Base-by-base conservation (phyloP, 2,113 vertebrate genomes). In the Pluvianellus socialis region DNA sequence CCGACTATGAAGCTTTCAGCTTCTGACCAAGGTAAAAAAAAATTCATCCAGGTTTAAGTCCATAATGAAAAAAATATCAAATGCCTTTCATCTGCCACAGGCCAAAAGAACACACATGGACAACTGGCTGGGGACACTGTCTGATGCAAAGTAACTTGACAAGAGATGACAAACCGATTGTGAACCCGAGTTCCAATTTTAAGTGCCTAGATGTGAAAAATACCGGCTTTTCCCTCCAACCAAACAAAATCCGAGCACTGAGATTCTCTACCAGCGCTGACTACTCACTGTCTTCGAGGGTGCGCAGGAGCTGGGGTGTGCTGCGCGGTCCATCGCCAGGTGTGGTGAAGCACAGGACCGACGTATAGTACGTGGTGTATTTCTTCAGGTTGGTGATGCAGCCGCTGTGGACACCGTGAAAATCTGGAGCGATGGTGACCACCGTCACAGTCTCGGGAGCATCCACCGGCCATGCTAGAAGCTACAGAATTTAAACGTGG, bases 281-380 rank as follows among this genome's bases (percentile, higher is more conserved):
- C 30, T 77, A 99, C 99, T 99, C 97, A 99, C 99, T 98, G 97
- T 99, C 99, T 66, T 99, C 99, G 0, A 99, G 98, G 3, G 99
- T 99, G 97, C 98, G 93, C 77, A 99, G 59, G 23, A 99, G 98
- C 91, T 98, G 98, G 4, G 99, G 98, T 0, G 95, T 9, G 91
- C 99, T 99, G 1, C 97, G 98, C 4, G 99, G 99, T 16, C 99
- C 99, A 0, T 99, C 99, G 6, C 99, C 99, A 0, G 99, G 99
- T 0, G 99, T 99, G 50, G 99, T 99, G 96, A 99, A 99, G 73
- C 99, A 99, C 71, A 99, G 98, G 30, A 98, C 98, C 0, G 99
- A 98, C 0, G 99, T 98, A 21, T 98, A 98, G 96, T 99, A 99
- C 52, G 98, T 90, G 8, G 98, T 99, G 94, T 99, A 99, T 85